A percentile compares a stretch with the other conserved stretches of the same genome.
Conservation (phyloP, 2,888 invertebrate genomes). For the Cenopis cana region DNA sequence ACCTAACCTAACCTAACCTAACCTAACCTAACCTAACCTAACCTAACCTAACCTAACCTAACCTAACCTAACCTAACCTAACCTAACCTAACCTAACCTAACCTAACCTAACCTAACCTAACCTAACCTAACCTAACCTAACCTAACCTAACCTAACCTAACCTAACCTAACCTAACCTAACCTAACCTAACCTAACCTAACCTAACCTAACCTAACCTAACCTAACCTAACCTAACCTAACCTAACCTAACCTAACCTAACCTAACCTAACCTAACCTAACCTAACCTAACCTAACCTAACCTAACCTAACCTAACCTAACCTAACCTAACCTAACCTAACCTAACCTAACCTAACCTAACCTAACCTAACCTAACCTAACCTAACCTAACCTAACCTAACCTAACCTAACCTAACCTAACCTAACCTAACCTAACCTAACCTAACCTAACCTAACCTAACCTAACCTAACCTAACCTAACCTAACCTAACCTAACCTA, state of each 20-base stretch:
- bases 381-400: constrained; percentile 40
- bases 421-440: constrained; percentile 43
- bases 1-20: too few relatives aligned
- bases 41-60: too few relatives aligned
- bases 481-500: constrained; percentile 26
- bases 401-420: constrained; percentile 37
- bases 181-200: too few relatives aligned
- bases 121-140: too few relatives aligned
- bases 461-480: constrained; percentile 40
- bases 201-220: too few relatives aligned
- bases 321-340: constrained; percentile 44
- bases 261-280: constrained; percentile 45
- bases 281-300: constrained; percentile 45
- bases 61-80: too few relatives aligned
- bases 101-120: too few relatives aligned
- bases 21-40: too few relatives aligned
- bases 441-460: constrained; percentile 43
- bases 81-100: too few relatives aligned
- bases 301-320: constrained; percentile 46
- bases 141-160: too few relatives aligned
- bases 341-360: constrained; percentile 40
- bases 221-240: too few relatives aligned
- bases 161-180: too few relatives aligned
- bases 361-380: constrained; percentile 41
- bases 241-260: constrained; percentile 41